Percentiles rank a stretch among this genome's conserved stretches.
Evolutionary conservation across 2,797 vertebrate genomes (phyloP).

Genomic region (Phalanger gymnotis): DNA sequence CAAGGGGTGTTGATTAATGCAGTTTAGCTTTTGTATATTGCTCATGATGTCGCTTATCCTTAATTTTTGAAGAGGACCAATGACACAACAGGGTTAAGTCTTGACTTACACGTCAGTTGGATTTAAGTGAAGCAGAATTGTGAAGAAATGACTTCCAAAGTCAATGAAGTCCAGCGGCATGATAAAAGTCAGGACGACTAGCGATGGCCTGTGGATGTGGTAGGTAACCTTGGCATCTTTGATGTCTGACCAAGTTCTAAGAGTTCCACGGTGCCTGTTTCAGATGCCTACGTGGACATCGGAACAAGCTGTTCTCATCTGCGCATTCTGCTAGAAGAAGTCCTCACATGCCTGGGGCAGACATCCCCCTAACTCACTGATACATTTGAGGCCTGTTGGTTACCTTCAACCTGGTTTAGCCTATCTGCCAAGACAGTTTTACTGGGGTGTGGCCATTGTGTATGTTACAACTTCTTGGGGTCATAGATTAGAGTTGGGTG

Average conservation of each 20-base stretch:
- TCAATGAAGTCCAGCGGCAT: background rate
- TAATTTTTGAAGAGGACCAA: background rate
- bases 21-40: background rate
- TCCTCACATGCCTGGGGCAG: background rate
- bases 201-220: background rate
- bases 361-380: background rate
- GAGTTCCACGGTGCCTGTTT: background rate
- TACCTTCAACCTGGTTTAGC: background rate
- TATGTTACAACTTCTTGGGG: background rate
- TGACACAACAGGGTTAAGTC: background rate
- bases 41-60: background rate
- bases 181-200: background rate
- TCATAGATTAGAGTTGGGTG: background rate
- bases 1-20: background rate
- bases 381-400: background rate
- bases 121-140: background rate
- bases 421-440: background rate
- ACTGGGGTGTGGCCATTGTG: background rate
- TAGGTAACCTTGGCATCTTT: background rate
- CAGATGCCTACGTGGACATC: too few species aligned
- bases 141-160: background rate
- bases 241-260: background rate
- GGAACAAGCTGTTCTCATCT: background rate
- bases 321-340: background rate
- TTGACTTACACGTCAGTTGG: background rate